Conservation (phyloP, 2,797 vertebrate genomes). For the Pantherophis alleghaniensis region DNA sequence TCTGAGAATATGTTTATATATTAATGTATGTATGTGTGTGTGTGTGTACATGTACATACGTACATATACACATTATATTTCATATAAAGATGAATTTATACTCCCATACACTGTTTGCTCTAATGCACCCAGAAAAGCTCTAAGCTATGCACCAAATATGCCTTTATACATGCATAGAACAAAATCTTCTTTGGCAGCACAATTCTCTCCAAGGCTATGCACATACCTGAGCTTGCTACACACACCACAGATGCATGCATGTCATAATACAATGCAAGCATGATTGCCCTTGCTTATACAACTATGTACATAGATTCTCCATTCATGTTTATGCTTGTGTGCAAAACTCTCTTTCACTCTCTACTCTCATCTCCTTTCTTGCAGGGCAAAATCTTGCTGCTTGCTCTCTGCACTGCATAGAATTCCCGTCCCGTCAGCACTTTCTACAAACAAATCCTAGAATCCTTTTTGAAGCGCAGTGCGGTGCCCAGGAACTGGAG, state of each 20-base stretch:
- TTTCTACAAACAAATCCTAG: slow-evolving; percentile 33
- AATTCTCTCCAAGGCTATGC: neutral
- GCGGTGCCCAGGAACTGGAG: slow-evolving; percentile 21
- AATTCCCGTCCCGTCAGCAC: slow-evolving; percentile 37
- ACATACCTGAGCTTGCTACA: neutral
- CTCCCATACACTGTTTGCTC: neutral
- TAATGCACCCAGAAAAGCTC: neutral
- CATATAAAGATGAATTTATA: neutral
- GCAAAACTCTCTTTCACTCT: neutral
- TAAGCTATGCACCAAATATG: neutral
- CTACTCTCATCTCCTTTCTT: neutral
- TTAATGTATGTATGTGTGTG: no score
- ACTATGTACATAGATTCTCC: neutral
- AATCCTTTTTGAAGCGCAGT: slow-evolving; percentile 29
- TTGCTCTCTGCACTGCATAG: slow-evolving; percentile 27
- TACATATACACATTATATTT: neutral
- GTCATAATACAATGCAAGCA: neutral
- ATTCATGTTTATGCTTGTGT: neutral
- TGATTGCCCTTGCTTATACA: neutral
- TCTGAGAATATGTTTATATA: neutral
- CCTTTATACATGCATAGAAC: neutral
- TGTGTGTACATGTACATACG: no score
- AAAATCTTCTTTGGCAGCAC: neutral
- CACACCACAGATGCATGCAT: neutral
- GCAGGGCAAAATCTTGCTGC: slow-evolving; percentile 9